phyloP scores from a whole-genome alignment of 1,140 invertebrate species.

The Drosophila tropicalis region DNA sequence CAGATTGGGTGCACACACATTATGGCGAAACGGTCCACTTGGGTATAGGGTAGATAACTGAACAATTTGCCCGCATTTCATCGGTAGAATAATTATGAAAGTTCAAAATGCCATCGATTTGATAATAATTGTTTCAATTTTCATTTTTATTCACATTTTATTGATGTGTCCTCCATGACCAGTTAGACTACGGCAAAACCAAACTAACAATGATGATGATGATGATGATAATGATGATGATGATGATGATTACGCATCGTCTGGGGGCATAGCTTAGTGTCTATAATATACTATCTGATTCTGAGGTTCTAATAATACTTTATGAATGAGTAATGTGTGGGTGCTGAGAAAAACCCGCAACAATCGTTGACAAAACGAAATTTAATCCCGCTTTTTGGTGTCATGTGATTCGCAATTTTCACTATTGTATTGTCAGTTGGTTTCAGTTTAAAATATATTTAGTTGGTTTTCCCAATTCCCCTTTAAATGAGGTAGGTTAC shows the following conservation, averaged over 20 bases:
- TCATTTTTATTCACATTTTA: slow-evolving; percentile 10
- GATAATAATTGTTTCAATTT: slow-evolving; percentile 52
- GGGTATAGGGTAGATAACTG: neutral
- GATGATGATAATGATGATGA: neutral
- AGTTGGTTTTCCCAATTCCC: too few relatives aligned
- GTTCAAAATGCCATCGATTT: slow-evolving; percentile 67
- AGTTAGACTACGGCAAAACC: neutral
- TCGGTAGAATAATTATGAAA: slow-evolving; percentile 49
- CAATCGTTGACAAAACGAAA: neutral
- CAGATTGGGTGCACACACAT: neutral
- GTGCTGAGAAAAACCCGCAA: slow-evolving; percentile 3
- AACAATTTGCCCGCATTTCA: slow-evolving; percentile 24
- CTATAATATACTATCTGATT: neutral
- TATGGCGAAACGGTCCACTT: neutral
- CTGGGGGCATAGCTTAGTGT: neutral
- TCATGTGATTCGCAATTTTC: neutral
- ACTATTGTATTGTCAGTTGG: too few relatives aligned
- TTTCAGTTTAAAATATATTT: too few relatives aligned
- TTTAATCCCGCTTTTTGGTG: neutral
- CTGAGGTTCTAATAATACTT: neutral
- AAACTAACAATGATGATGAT: neutral
- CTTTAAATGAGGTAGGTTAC: too few relatives aligned
- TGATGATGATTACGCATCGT: slow-evolving; percentile 3
- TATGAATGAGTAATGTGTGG: neutral
- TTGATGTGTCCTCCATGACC: neutral